phyloP scores from a whole-genome alignment of 2,888 invertebrate genomes.

The Plagiodera versicolora region DNA sequence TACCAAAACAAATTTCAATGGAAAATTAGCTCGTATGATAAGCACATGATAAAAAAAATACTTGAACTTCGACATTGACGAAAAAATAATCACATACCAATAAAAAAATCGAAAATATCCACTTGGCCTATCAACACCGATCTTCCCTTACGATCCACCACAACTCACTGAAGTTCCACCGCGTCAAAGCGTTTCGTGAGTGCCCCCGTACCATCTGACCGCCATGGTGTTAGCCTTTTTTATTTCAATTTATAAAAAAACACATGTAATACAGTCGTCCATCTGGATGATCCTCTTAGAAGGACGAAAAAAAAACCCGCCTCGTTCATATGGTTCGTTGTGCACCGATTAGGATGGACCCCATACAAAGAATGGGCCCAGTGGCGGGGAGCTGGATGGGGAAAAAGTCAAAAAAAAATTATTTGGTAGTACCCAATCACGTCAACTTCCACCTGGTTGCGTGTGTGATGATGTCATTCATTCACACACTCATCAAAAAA shows the following conservation, averaged over 20 bases:
- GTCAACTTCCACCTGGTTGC: too few species aligned
- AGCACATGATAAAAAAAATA: too few species aligned
- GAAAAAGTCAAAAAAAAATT: too few species aligned
- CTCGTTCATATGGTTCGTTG: constrained; percentile 45
- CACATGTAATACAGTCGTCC: constrained; percentile 51
- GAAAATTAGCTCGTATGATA: too few species aligned
- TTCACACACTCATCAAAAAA: too few species aligned
- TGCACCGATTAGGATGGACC: constrained; percentile 54
- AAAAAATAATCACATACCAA: neutral
- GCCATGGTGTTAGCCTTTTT: constrained; percentile 53
- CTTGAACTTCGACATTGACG: too few species aligned
- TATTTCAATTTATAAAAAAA: constrained; percentile 52
- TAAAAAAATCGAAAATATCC: constrained; percentile 15
- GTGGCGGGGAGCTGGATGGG: too few species aligned
- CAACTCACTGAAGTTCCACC: constrained; percentile 43
- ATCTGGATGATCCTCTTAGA: constrained; percentile 29
- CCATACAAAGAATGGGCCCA: constrained; percentile 51
- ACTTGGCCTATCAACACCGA: constrained; percentile 15
- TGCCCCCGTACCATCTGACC: constrained; percentile 48
- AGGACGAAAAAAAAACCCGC: constrained; percentile 28
- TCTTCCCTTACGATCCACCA: constrained; percentile 27
- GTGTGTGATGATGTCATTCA: too few species aligned
- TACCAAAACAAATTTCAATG: too few species aligned
- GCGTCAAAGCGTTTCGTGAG: constrained; percentile 46
- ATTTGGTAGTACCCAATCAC: too few species aligned